A percentile compares a stretch with the other conserved stretches of the same genome.
Evolutionary conservation across 2,797 vertebrate species (phyloP).

Genomic region (Tragopan temminckii): DNA sequence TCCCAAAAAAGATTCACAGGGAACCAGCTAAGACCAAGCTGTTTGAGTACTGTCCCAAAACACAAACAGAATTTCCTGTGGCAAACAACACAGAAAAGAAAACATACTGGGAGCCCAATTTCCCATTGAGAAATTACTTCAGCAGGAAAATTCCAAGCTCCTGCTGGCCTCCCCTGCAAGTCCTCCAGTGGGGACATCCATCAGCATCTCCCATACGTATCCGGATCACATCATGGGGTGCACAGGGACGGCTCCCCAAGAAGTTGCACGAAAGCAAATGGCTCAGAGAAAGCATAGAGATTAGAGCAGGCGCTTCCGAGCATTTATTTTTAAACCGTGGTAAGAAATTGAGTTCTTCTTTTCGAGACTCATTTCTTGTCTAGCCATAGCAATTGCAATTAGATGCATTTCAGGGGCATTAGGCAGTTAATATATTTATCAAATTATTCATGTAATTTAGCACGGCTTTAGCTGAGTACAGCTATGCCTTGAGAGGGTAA

Average conservation of each 20-base stretch:
- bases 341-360: slow-evolving; percentile 11
- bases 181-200: accelerated
- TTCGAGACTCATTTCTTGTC: slow-evolving; percentile 16
- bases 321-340: background rate
- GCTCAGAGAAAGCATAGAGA: background rate
- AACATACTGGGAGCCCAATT: background rate
- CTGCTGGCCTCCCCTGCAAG: background rate
- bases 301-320: background rate
- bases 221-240: background rate
- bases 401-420: slow-evolving; percentile 65
- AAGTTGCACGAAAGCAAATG: background rate
- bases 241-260: background rate
- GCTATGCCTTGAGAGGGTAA: background rate
- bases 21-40: background rate
- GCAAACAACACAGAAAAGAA: background rate
- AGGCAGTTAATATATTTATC: slow-evolving; percentile 69
- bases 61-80: background rate
- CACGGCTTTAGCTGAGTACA: slow-evolving; percentile 22
- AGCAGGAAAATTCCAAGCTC: background rate
- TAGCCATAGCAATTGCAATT: slow-evolving; percentile 61
- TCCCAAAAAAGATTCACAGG: background rate
- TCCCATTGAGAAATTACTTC: background rate
- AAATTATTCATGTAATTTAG: slow-evolving; percentile 56
- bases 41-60: background rate
- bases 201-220: background rate